These are phyloP conservation scores for Aegithalos caudatus DNA, from an alignment of 2,113 vertebrate species.

Conservation along the genomic window DNA sequence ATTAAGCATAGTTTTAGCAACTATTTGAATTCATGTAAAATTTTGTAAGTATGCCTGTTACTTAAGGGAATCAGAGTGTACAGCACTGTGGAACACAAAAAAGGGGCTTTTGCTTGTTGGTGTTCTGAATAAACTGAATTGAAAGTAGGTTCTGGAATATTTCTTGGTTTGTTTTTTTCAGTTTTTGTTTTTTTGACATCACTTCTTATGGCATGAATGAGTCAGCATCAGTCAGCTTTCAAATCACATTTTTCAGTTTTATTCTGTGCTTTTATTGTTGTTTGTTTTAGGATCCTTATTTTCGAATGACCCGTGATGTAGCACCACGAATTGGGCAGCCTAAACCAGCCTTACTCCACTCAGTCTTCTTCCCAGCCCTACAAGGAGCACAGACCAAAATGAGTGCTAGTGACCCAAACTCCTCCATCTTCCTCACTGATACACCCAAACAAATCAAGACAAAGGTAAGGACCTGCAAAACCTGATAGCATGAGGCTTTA, in stretches of 20 bases:
- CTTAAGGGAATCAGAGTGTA: neutral
- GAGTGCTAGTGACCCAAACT: slow-evolving; percentile 95
- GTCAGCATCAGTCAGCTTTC: neutral
- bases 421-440: slow-evolving; percentile 96
- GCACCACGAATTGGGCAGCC: slow-evolving; percentile 89
- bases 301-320: slow-evolving; percentile 96
- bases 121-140: neutral
- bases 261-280: neutral
- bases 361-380: slow-evolving; percentile 94
- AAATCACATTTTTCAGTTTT: neutral
- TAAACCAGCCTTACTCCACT: slow-evolving; percentile 94
- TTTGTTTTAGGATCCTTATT: slow-evolving; percentile 89
- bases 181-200: neutral
- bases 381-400: slow-evolving; percentile 98
- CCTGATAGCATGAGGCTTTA: neutral
- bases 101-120: neutral
- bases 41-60: neutral
- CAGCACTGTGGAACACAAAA: neutral
- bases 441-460: slow-evolving; percentile 95
- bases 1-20: neutral
- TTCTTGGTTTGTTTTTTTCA: neutral
- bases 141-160: neutral
- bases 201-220: neutral
- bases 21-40: neutral
- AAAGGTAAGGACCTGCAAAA: slow-evolving; percentile 78